Conservation (phyloP, 2,888 invertebrate genomes). For the Dryocosmus kuriphilus region DNA sequence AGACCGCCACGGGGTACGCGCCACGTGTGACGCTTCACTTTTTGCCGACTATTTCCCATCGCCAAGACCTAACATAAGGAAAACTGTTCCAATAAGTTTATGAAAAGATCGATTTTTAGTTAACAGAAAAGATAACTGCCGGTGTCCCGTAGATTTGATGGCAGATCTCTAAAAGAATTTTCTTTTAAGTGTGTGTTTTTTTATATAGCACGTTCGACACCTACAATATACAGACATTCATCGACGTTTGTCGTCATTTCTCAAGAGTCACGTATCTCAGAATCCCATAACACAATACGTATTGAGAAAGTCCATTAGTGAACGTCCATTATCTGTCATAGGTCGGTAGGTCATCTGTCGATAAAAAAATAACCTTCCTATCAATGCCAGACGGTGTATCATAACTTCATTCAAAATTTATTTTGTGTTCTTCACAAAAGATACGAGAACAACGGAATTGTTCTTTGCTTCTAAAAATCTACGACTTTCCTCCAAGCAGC, state of each 20-base stretch:
- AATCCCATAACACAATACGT: constrained; percentile 16
- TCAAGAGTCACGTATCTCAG: constrained; percentile 29
- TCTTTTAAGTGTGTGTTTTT: constrained; percentile 2
- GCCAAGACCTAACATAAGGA: too few species aligned
- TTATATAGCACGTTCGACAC: constrained; percentile 8
- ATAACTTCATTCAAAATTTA: constrained; percentile 13
- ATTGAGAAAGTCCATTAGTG: constrained; percentile 37
- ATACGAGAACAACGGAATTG: not conserved
- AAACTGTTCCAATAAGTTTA: too few species aligned
- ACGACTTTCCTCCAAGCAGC: too few species aligned
- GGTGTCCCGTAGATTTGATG: constrained; percentile 8
- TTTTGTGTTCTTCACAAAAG: not conserved
- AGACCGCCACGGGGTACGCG: too few species aligned
- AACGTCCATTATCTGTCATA: constrained; percentile 36
- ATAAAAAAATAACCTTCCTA: not conserved
- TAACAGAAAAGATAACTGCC: constrained; percentile 14
- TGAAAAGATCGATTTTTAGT: constrained; percentile 12
- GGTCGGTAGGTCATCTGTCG: constrained; percentile 19
- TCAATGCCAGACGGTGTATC: not conserved
- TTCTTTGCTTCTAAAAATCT: too few species aligned
- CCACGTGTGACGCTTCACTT: too few species aligned
- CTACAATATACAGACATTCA: not conserved
- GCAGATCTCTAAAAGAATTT: not conserved
- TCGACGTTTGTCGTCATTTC: constrained; percentile 14
- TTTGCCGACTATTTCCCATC: too few species aligned